These are phyloP conservation scores for Orthosia incerta DNA, from an alignment of 2,888 invertebrate genomes.

Conservation along the genomic window DNA sequence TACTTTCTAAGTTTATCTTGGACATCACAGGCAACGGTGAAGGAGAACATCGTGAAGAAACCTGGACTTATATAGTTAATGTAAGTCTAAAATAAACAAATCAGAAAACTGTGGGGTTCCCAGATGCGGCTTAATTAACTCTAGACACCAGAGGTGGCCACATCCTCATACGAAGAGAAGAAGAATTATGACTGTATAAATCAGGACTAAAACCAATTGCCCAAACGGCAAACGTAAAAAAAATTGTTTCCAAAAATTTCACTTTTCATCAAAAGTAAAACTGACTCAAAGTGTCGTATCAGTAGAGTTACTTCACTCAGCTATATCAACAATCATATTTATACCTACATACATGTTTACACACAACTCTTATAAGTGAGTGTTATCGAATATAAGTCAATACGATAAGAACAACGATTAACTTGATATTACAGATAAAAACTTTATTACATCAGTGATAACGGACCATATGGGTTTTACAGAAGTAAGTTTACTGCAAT, in stretches of 20 bases:
- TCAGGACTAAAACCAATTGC: no score
- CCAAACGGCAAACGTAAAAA: neutral
- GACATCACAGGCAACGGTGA: no score
- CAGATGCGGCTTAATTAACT: no score
- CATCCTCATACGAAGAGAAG: no score
- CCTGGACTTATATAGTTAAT: no score
- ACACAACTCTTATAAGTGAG: slow-evolving; percentile 23
- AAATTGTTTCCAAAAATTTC: neutral
- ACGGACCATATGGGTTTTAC: neutral
- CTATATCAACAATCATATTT: slow-evolving; percentile 35
- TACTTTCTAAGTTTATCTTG: no score
- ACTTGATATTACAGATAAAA: slow-evolving; percentile 55
- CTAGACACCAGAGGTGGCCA: no score
- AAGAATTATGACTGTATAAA: no score
- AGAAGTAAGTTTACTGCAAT: neutral
- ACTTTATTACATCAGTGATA: slow-evolving; percentile 48
- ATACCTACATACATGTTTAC: slow-evolving; percentile 29
- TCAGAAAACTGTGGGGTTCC: no score
- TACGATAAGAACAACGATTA: slow-evolving; percentile 63
- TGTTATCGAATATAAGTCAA: slow-evolving; percentile 57
- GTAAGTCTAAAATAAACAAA: no score
- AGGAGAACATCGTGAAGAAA: no score
- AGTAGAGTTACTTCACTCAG: slow-evolving; percentile 13
- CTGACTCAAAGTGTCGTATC: neutral
- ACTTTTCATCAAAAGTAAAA: neutral